Percentiles rank a stretch among this genome's conserved stretches.
Evolutionary conservation across 2,888 invertebrate genomes (phyloP).

Genomic region (Scaptomyza cyrtandrae): DNA sequence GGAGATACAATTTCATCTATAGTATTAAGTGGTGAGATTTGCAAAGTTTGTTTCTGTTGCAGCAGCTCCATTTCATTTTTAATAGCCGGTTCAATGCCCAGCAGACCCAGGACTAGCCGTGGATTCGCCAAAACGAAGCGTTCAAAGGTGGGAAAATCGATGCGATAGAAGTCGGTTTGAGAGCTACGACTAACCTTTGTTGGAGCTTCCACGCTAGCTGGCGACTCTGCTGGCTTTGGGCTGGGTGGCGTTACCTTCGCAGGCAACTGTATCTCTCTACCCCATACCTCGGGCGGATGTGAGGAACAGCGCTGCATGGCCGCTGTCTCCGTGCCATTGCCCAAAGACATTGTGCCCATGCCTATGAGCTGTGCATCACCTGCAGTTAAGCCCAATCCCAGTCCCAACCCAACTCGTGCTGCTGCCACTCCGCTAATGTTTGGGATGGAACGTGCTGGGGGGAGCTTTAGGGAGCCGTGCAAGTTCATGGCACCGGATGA

Average conservation of each 20-base stretch:
- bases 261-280: constrained; percentile 86
- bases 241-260: constrained; percentile 27
- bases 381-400: constrained; percentile 72
- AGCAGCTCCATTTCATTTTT: constrained; percentile 82
- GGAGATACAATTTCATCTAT: constrained; percentile 83
- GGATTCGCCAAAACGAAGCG: constrained; percentile 89
- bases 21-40: constrained; percentile 82
- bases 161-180: constrained; percentile 83
- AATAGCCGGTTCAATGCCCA: constrained; percentile 89
- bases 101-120: constrained; percentile 89
- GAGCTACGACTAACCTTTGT: constrained; percentile 66
- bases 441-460: constrained; percentile 93
- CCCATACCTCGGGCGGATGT: constrained; percentile 93
- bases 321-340: constrained; percentile 49
- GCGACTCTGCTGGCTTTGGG: constrained; percentile 58
- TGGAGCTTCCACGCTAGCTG: constrained; percentile 25
- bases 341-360: constrained; percentile 31
- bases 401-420: constrained; percentile 24
- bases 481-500: constrained; percentile 87
- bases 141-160: constrained; percentile 83
- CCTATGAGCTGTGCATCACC: constrained; percentile 43
- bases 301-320: constrained; percentile 91
- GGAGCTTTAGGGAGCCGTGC: constrained; percentile 85
- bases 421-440: constrained; percentile 87
- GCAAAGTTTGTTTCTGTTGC: constrained; percentile 82